Evolutionary conservation across 2,797 vertebrate species (phyloP).

Genomic region (Stomatorhinus walkeri): DNA sequence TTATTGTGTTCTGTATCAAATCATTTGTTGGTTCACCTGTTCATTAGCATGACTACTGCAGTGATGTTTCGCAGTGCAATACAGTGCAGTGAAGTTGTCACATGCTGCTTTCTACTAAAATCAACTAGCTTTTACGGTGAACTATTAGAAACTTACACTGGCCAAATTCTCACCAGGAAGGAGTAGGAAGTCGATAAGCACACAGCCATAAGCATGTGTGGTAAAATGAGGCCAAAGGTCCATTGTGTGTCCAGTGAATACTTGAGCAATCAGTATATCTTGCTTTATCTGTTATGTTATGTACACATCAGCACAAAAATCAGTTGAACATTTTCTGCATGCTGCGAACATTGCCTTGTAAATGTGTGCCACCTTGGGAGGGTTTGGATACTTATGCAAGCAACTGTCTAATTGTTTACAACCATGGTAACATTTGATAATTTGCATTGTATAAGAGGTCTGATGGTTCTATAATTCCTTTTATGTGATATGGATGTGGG

Average conservation of each 20-base stretch:
- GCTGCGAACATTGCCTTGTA: background rate
- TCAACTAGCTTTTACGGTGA: background rate
- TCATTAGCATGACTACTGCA: background rate
- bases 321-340: background rate
- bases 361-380: background rate
- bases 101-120: background rate
- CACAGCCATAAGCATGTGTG: background rate
- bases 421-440: background rate
- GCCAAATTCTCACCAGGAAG: background rate
- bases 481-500: background rate
- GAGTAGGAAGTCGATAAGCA: background rate
- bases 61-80: background rate
- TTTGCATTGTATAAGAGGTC: background rate
- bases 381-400: background rate
- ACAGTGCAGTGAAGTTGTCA: background rate
- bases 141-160: background rate
- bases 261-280: background rate
- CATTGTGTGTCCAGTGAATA: background rate
- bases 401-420: background rate
- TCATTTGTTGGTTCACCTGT: background rate
- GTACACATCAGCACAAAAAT: background rate
- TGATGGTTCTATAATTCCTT: background rate
- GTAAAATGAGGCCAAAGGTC: background rate
- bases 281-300: background rate
- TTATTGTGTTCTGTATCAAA: background rate